These are phyloP conservation scores for Cosmia pyralina DNA, from an alignment of 2,888 invertebrate genomes.

Conservation along the genomic window DNA sequence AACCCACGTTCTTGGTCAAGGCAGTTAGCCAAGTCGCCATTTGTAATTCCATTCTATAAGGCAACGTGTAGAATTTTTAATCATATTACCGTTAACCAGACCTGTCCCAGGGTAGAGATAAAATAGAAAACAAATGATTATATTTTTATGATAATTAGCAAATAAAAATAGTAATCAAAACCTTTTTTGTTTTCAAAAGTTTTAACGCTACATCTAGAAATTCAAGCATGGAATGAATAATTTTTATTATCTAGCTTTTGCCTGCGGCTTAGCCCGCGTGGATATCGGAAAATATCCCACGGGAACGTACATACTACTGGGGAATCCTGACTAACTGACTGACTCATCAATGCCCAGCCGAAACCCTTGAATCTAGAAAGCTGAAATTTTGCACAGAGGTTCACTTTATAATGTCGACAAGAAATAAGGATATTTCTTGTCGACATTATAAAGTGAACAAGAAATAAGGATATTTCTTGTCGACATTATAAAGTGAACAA, in stretches of 20 bases:
- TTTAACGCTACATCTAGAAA: neutral
- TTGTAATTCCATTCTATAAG: constrained; percentile 14
- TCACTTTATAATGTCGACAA: too few relatives aligned
- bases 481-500: too few relatives aligned
- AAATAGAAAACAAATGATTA: constrained; percentile 50
- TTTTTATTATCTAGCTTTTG: neutral
- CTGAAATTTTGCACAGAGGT: too few relatives aligned
- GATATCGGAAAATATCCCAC: too few relatives aligned
- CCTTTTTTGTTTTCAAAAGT: neutral
- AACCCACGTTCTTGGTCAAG: neutral
- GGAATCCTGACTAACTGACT: too few relatives aligned
- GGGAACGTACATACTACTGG: too few relatives aligned
- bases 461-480: too few relatives aligned
- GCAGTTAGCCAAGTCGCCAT: neutral
- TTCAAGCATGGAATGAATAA: neutral
- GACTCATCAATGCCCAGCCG: too few relatives aligned
- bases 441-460: too few relatives aligned
- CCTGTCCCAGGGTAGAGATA: constrained; percentile 67
- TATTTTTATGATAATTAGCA: neutral
- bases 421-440: too few relatives aligned
- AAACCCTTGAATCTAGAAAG: too few relatives aligned
- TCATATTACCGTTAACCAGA: constrained; percentile 74
- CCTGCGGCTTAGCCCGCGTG: too few relatives aligned
- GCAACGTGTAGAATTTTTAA: constrained; percentile 10
- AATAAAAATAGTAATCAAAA: neutral